Evolutionary conservation across 1,140 invertebrate genomes (phyloP), one percentile per base, ranked within the genome.

Genomic region (Macrobrachium rosenbergii): DNA sequence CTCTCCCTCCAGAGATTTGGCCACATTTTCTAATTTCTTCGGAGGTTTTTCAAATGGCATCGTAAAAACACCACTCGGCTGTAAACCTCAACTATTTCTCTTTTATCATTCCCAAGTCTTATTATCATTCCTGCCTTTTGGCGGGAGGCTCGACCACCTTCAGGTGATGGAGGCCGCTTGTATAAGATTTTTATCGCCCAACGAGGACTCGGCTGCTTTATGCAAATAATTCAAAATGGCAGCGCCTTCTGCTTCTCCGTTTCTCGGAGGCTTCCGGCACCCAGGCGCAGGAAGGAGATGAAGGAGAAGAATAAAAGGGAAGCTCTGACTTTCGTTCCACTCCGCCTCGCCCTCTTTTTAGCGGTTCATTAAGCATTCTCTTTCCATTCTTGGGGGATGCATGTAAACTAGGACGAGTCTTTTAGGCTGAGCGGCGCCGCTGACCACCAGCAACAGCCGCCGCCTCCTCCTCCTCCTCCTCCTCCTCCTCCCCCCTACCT

Each of bases 361-460:
- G 82, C 82, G 82, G 59, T 75, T 84, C 82, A 84, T 84, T 84
- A 84, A 84, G 77, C 73, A 84, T 84, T 84, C 82, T 64, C 82
- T 84, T 84, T 84, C 82, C 72, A 77, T 77, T 83, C 82, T 75
- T 73, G 37, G 60, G 28, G 59, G 82, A 73, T 59, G 58, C 73
- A 83, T 73, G 82, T 76, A 62, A 73, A 83, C 82, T 43, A 62
- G 62, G 64, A 16, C n/a, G 78, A 37, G 21, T 62, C 16, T 62
- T 19, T 64, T 23, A 43, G 72, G 28, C 23, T 19, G 7, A 75
- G 72, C 23, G 72, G 28, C 6, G n/a, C n/a, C 23, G 72, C 23
- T 23, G 72, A 52, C 52, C 52, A 52, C 1, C 28, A 37, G 28
- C 28, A 37, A 3, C 28, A 37, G 3, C 28, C 28, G 6, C 12